phyloP scores from a whole-genome alignment of 2,797 vertebrate genomes.

The Enteromius afrohamiltoni region DNA sequence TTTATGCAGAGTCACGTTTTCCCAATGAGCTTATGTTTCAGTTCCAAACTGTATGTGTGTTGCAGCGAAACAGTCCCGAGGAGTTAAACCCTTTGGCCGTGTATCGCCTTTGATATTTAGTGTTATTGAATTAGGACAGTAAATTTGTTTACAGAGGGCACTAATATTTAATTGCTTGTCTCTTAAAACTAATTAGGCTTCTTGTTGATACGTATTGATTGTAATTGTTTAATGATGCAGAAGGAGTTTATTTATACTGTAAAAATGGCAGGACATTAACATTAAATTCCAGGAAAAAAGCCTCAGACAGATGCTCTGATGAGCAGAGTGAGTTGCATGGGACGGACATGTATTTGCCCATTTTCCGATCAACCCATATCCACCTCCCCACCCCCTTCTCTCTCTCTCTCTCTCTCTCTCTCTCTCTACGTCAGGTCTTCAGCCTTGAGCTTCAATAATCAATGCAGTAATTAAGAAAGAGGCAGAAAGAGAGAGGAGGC shows the following conservation, averaged over 20 bases:
- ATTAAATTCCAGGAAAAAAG: neutral
- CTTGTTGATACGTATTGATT: conserved; percentile 60
- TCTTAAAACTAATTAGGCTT: conserved; percentile 56
- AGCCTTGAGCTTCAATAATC: conserved; percentile 68
- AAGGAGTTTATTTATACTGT: conserved; percentile 48
- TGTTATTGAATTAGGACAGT: conserved; percentile 56
- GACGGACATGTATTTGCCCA: conserved; percentile 17
- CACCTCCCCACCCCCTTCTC: neutral
- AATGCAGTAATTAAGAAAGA: conserved; percentile 68
- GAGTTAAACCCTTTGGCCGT: conserved; percentile 11
- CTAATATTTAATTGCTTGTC: conserved; percentile 62
- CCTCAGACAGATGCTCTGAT: neutral
- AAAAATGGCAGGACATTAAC: conserved; percentile 34
- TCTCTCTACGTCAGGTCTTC: conserved; percentile 42
- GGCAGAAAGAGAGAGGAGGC: conserved; percentile 57
- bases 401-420: conserved; percentile 27
- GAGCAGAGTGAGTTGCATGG: conserved; percentile 26
- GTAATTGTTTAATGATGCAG: conserved; percentile 44
- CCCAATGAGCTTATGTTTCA: neutral
- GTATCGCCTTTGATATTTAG: conserved; percentile 48
- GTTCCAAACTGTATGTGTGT: neutral
- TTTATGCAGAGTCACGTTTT: neutral
- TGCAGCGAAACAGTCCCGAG: neutral
- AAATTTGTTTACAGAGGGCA: conserved; percentile 55
- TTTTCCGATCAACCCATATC: conserved; percentile 17